These are phyloP conservation scores for Pherbina coryleti DNA, from an alignment of 2,888 invertebrate species.

Conservation along the genomic window DNA sequence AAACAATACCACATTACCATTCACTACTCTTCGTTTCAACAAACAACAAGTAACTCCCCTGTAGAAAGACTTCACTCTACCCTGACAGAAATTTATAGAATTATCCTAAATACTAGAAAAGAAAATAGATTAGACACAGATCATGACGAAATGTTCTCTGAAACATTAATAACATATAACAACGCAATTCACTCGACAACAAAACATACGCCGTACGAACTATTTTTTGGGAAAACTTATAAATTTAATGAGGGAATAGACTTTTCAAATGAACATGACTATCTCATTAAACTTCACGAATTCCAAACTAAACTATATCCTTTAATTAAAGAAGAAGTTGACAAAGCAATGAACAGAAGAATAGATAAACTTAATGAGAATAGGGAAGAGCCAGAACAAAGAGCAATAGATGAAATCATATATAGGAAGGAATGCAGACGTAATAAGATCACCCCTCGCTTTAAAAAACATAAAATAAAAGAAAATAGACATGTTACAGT, in stretches of 20 bases:
- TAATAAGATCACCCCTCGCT: constrained; percentile 22
- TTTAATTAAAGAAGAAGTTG: constrained; percentile 27
- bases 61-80: constrained; percentile 29
- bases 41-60: constrained; percentile 21
- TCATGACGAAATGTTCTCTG: constrained; percentile 25
- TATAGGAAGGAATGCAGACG: constrained; percentile 42
- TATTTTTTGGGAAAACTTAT: constrained; percentile 45
- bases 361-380: constrained; percentile 40
- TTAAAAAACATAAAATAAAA: constrained; percentile 33
- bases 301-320: constrained; percentile 31
- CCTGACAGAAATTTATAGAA: constrained; percentile 33
- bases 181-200: constrained; percentile 1
- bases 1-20: neutral
- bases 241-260: constrained; percentile 26
- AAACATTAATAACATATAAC: constrained; percentile 29
- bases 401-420: constrained; percentile 21
- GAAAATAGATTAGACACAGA: constrained; percentile 29
- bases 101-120: constrained; percentile 36
- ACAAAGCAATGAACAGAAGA: constrained; percentile 1
- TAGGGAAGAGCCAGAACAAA: constrained; percentile 28
- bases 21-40: constrained; percentile 38
- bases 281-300: neutral
- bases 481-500: constrained; percentile 34
- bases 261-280: neutral
- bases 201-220: constrained; percentile 32